These are phyloP conservation scores for Calliopsis andreniformis DNA, from an alignment of 1,140 invertebrate species.

Conservation along the genomic window DNA sequence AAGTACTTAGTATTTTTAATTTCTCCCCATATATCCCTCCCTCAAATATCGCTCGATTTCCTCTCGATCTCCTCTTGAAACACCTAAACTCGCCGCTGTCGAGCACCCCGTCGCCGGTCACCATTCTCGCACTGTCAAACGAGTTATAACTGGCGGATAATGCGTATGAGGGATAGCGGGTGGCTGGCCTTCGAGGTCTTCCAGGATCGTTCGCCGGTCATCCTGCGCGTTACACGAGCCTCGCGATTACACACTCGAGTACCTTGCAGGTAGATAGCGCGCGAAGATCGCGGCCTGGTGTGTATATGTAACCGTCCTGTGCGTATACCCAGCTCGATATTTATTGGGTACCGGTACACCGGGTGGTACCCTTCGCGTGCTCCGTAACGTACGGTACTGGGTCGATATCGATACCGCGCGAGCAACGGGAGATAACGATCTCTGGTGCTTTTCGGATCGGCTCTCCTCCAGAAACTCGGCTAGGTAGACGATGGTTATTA, in stretches of 20 bases:
- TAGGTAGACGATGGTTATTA: conserved; percentile 60
- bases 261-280: conserved; percentile 29
- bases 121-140: conserved; percentile 13
- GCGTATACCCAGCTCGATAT: conserved; percentile 51
- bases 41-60: too few relatives aligned
- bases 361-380: conserved; percentile 52
- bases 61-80: too few relatives aligned
- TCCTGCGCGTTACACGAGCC: conserved; percentile 45
- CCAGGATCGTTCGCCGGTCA: conserved; percentile 27
- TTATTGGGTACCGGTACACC: conserved; percentile 64
- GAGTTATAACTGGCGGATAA: conserved; percentile 63
- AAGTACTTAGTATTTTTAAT: too few relatives aligned
- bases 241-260: conserved; percentile 53
- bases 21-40: too few relatives aligned
- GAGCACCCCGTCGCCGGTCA: conserved; percentile 8
- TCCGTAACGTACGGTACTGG: conserved; percentile 51
- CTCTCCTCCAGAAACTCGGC: conserved; percentile 45
- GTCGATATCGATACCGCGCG: conserved; percentile 50
- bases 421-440: conserved; percentile 59
- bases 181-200: conserved; percentile 36
- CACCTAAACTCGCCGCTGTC: conserved; percentile 14
- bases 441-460: conserved; percentile 41
- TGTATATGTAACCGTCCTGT: conserved; percentile 37
- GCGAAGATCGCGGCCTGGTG: conserved; percentile 4
- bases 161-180: conserved; percentile 50